Base-by-base conservation (phyloP, 2,888 invertebrate species). In the Parochlus steinenii region DNA sequence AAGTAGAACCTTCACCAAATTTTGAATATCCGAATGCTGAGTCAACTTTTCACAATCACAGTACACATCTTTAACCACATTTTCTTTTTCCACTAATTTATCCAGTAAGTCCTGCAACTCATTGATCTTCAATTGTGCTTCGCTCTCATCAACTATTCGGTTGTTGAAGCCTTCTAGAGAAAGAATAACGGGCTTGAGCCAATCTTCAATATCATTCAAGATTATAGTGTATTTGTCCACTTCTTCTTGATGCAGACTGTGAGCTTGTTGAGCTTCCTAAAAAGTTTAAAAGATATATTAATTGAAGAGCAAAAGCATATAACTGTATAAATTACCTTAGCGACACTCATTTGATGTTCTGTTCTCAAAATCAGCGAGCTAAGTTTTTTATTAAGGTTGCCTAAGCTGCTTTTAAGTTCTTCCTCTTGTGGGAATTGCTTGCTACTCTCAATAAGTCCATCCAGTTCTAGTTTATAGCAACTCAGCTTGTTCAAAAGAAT, bases 71-170 rank as follows among this genome's bases (percentile, higher is more conserved):
- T 55, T 47, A 37, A 69, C 51, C 38, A 64, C 56, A 39, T 50
- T 48, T 46, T 69, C 64, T 37, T 65, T 64, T 12, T 60, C 56
- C 37, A 57, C 45, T 5, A 69, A 55, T 29, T 62, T 61, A 39
- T 62, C 63, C 10, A 65, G 61, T 57, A 69, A 67, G 3, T 48
- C 46, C 43, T 67, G 68, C 2, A 68, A 51, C 44, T 64, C 60
- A 4, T 52, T 47, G 5, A 64, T 51, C 15, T 63, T 46, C 44
- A 63, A 58, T 34, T 58, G 53, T 3, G 53, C 46, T 49, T 59
- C 57, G 23, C 49, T 53, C 33, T 58, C 59, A 44, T 68, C 62
- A 11, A 50, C 54, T 47, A 60, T 64, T 40, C 48, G 46, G 11
- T 48, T 41, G 35, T 51, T 50, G 4, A 50, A 43, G 7, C 48